phyloP scores from a whole-genome alignment of 2,113 vertebrate species.

The Thermophis baileyi region DNA sequence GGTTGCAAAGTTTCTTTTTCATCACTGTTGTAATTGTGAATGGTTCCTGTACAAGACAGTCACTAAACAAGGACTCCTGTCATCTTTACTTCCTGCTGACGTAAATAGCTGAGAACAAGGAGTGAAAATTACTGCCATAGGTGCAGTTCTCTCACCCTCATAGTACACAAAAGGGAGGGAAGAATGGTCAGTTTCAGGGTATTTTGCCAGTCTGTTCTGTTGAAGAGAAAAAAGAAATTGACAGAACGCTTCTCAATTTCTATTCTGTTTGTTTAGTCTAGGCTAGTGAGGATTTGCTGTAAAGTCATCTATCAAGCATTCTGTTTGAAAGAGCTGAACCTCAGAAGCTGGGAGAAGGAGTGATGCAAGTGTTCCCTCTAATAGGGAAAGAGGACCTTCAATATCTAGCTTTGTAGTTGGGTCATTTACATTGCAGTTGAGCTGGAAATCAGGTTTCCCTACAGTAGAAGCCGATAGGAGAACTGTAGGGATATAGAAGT shows the following conservation, averaged over 20 bases:
- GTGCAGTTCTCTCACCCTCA: not conserved
- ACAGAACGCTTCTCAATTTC: not conserved
- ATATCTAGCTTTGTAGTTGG: not conserved
- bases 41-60: not conserved
- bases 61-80: not conserved
- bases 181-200: not conserved
- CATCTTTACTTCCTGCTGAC: not conserved
- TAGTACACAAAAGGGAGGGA: not conserved
- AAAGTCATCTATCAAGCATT: not conserved
- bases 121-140: not conserved
- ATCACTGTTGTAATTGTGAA: not conserved
- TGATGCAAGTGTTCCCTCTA: not conserved
- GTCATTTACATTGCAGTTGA: not conserved
- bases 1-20: not conserved
- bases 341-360: not conserved
- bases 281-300: not conserved
- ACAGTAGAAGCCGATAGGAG: not conserved
- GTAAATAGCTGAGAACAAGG: not conserved
- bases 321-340: not conserved
- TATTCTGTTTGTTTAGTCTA: not conserved
- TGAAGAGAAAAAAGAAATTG: not conserved
- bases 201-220: not conserved
- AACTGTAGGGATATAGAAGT: not conserved
- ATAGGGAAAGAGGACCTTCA: not conserved
- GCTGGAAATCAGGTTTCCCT: not conserved